These are phyloP conservation scores for Oryzias sinensis DNA, from an alignment of 2,797 vertebrate species.

Conservation along the genomic window DNA sequence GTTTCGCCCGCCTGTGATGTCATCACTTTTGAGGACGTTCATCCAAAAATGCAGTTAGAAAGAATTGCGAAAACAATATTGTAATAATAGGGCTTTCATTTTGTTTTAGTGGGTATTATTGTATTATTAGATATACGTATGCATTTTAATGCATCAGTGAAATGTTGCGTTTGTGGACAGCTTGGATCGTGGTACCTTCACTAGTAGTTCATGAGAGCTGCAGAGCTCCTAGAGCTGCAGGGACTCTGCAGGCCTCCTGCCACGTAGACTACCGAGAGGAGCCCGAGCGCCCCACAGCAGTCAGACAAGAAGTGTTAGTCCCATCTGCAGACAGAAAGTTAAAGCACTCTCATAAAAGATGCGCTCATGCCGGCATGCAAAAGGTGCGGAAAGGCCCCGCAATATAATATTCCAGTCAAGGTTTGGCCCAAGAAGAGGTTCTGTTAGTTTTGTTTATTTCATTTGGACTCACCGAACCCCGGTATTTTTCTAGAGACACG, in stretches of 20 bases:
- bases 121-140: too few relatives aligned
- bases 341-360: constrained; percentile 6
- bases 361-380: constrained; percentile 5
- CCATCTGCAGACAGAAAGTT: constrained; percentile 4
- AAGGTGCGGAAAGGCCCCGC: not conserved
- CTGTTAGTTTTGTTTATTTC: not conserved
- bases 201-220: constrained; percentile 14
- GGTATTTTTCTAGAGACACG: constrained; percentile 93
- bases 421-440: not conserved
- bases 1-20: too few relatives aligned
- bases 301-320: constrained; percentile 9
- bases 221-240: constrained; percentile 21
- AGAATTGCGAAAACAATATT: too few relatives aligned
- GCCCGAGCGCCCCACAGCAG: not conserved
- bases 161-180: too few relatives aligned
- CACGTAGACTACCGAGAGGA: constrained; percentile 54
- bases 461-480: constrained; percentile 89
- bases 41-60: too few relatives aligned
- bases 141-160: too few relatives aligned
- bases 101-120: too few relatives aligned
- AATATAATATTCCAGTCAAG: not conserved
- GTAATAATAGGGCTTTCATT: too few relatives aligned
- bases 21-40: too few relatives aligned
- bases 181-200: constrained; percentile 12
- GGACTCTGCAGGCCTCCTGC: constrained; percentile 60